These are phyloP conservation scores for Psettodes erumei DNA, from an alignment of 2,113 vertebrate species.

Conservation along the genomic window DNA sequence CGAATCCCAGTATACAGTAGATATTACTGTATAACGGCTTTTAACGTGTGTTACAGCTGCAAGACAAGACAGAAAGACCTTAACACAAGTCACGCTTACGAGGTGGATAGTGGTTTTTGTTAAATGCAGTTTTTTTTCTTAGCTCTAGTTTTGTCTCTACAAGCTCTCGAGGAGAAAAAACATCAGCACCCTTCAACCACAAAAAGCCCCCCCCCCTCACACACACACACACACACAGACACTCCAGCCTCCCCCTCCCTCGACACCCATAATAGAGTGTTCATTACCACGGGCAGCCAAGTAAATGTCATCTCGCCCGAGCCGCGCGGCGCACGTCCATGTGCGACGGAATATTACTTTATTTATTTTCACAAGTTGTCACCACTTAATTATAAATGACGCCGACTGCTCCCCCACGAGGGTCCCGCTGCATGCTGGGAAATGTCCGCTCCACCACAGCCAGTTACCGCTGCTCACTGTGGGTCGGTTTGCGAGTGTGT, in stretches of 20 bases:
- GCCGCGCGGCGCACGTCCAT: constrained; percentile 38
- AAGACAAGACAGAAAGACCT: no score
- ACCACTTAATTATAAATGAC: constrained; percentile 79
- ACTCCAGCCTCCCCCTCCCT: constrained; percentile 15
- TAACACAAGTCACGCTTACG: no score
- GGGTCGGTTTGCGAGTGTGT: not conserved
- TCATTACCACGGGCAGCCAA: constrained; percentile 62
- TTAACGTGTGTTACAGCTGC: no score
- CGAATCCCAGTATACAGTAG: no score
- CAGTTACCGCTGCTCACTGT: not conserved
- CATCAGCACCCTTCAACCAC: not conserved
- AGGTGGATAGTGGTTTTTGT: no score
- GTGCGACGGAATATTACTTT: constrained; percentile 73
- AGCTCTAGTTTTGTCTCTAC: no score
- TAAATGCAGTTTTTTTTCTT: no score
- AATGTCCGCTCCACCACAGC: constrained; percentile 18
- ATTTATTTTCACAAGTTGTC: constrained; percentile 77
- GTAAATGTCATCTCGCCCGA: constrained; percentile 76
- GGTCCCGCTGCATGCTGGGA: constrained; percentile 63
- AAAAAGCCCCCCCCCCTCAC: not conserved
- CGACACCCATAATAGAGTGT: constrained; percentile 55
- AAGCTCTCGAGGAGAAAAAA: no score
- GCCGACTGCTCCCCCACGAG: constrained; percentile 54
- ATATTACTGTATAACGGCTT: no score
- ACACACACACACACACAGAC: not conserved